Evolutionary conservation across 2,113 vertebrate species (phyloP), one percentile per base, ranked within the genome.

Genomic region (Bucco capensis): DNA sequence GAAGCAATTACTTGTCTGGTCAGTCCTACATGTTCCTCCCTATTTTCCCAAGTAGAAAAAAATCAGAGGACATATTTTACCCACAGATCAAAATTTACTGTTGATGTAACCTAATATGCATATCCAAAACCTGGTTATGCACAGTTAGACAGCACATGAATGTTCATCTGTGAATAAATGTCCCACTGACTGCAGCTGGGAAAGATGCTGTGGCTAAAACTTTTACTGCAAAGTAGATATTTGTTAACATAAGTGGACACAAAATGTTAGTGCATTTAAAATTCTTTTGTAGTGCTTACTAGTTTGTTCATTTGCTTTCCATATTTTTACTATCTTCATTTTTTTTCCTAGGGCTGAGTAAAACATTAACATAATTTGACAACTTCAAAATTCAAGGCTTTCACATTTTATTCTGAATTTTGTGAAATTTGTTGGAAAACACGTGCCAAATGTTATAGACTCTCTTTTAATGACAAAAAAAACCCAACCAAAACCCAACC

Each of bases 321-420:
- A 30, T 61, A 79, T 94, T 95, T n/a, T 93, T 96, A 95, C 95
- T 96, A 84, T 91, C 91, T 95, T 95, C 93, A 95, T 93, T 95
- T 96, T 95, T 95, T 92, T 95, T 92, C 93, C 93, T 96, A 95
- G 94, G 95, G 89, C 94, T 92, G 92, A 83, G 93, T 96, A 92
- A 95, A 95, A 86, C 93, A 94, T 92, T 95, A 96, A 95, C 92
- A 90, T 96, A 94, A 93, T 95, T 95, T 95, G 96, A 96, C 93
- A 95, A 95, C 93, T 94, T 94, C 96, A 88, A 94, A 94, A 95
- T 95, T 93, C 90, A 56, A 93, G 90, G 80, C 94, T 95, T 94
- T 95, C 88, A 90, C 86, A 90, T 95, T 95, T 95, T 95, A 78
- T 94, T 95, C 95, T 95, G 88, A 64, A 66, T 93, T 94, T 88